Evolutionary conservation across 2,113 vertebrate genomes (phyloP), one percentile per base, ranked within the genome.

Genomic region (Rallus limicola): DNA sequence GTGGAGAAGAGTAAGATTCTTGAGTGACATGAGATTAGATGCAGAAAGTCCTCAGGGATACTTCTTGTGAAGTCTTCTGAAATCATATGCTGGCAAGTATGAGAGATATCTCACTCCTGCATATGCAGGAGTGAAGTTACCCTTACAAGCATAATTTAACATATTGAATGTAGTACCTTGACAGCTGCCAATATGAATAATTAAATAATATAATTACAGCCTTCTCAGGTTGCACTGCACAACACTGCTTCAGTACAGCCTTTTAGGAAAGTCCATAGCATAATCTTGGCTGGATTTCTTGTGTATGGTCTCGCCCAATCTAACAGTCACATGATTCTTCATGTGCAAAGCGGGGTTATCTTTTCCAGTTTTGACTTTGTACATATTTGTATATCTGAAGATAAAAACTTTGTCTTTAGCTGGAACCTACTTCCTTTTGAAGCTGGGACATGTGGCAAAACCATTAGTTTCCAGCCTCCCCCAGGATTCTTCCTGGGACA

Each of bases 171-270:
- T 34, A 62, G 36, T 88, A 44, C 56, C 65, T 67, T 88, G 71
- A 77, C 63, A 90, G 55, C 40, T 91, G 67, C 29, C n/a, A 58
- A 80, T 67, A 96, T 90, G 69, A 94, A 93, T 82, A 86, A 94
- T 86, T 88, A 94, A 92, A 94, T 36, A 70, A 69, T 62, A 44
- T 59, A 68, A 94, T 91, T 86, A 77, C 15, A 67, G 6, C 15
- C 29, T 91, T 91, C 44, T 85, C 75, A 55, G 58, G 26, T 69
- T 91, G 25, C 40, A 65, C 69, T 91, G 18, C 31, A 58, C 56
- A 59, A 4, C 8, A 21, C 25, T 56, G 26, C 16, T 86, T 60
- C 16, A 48, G 23, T 52, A 59, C 7, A 72, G 12, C 3, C 17
- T 71, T 72, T 69, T 63, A 81, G 36, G 29, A 36, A 84, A 89